phyloP scores from a whole-genome alignment of 2,113 vertebrate species.

The Loxodonta africana region DNA sequence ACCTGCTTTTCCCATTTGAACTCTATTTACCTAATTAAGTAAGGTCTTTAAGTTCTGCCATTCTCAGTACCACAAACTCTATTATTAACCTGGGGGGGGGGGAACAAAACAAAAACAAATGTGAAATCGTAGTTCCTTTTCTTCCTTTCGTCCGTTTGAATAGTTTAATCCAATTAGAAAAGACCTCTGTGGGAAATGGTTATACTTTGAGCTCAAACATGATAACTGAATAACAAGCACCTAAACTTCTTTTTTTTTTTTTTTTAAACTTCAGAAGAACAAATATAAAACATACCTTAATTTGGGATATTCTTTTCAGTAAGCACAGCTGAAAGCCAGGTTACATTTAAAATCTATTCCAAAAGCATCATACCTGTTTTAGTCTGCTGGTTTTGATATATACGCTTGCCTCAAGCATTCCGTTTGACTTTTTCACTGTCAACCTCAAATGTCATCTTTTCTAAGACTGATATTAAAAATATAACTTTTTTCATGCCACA shows the following conservation, averaged over 20 bases:
- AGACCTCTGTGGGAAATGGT: background rate
- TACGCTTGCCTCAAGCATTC: constrained; percentile 56
- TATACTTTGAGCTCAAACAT: constrained; percentile 46
- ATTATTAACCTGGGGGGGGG: background rate
- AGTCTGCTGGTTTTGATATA: constrained; percentile 60
- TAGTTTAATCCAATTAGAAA: constrained; percentile 21
- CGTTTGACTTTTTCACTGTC: constrained; percentile 67
- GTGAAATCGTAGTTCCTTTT: background rate
- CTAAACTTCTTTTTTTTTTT: too few species aligned
- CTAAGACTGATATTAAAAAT: constrained; percentile 63
- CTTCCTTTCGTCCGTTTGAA: constrained; percentile 10
- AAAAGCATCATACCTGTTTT: constrained; percentile 45
- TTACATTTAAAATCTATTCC: constrained; percentile 61
- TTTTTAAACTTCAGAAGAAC: background rate
- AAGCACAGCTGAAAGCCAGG: constrained; percentile 45
- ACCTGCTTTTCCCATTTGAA: background rate
- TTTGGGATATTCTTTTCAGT: constrained; percentile 45
- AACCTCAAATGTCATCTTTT: constrained; percentile 68
- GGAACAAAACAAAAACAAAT: background rate
- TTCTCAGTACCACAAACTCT: background rate
- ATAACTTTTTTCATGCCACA: constrained; percentile 46
- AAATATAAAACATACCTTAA: constrained; percentile 43
- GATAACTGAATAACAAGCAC: background rate
- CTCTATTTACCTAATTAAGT: background rate
- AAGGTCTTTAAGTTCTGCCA: background rate